Evolutionary conservation across 2,113 vertebrate genomes (phyloP).

Genomic region (Trochalopteron elliotii): DNA sequence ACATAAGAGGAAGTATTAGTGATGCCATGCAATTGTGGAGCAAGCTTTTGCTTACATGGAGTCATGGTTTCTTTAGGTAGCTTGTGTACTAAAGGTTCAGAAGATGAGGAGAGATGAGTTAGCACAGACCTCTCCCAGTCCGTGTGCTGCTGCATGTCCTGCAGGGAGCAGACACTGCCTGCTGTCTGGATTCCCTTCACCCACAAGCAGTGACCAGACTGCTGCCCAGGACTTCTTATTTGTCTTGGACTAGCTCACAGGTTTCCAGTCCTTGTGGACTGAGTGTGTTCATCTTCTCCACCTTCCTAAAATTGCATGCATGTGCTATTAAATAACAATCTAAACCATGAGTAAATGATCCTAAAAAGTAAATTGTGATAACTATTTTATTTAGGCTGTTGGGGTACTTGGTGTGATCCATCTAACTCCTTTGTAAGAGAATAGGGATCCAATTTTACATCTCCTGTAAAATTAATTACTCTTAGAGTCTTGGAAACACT

Average conservation of each 20-base stretch:
- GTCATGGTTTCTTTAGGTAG: neutral
- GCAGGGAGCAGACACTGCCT: neutral
- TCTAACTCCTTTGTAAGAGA: neutral
- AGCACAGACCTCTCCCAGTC: neutral
- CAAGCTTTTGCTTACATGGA: neutral
- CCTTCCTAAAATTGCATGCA: neutral
- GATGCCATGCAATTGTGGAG: rapidly evolving
- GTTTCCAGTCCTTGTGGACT: neutral
- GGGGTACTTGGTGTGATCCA: neutral
- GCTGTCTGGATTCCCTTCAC: neutral
- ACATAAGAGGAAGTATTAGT: neutral
- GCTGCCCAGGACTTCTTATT: neutral
- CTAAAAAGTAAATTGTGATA: neutral
- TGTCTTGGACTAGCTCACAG: neutral
- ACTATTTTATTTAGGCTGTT: neutral
- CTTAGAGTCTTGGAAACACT: constrained; percentile 5
- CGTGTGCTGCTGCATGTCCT: rapidly evolving
- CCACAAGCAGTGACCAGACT: neutral
- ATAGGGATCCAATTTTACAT: neutral
- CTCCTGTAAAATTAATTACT: constrained; percentile 30
- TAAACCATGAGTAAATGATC: neutral
- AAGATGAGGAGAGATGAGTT: neutral
- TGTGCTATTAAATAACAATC: rapidly evolving
- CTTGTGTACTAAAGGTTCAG: neutral
- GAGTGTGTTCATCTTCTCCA: neutral